Base-by-base conservation (phyloP, 2,797 vertebrate species). In the Pseudocheirus occidentalis region DNA sequence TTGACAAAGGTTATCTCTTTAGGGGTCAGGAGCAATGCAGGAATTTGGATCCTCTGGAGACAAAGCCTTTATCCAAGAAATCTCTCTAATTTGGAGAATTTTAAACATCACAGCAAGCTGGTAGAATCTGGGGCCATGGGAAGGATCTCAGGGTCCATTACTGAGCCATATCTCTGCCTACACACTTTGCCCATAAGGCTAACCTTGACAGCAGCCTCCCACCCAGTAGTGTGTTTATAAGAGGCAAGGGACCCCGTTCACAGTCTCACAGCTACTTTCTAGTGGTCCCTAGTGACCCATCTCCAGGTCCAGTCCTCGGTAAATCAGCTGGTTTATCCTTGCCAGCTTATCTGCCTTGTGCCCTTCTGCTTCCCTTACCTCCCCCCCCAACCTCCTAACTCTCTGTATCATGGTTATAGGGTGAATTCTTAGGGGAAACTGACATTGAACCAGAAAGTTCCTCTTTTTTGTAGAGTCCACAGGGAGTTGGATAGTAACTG, bases 401-500 rank as follows among this genome's bases (percentile, higher is more conserved):
- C 28, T 55, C 24, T 27, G 66, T n/a, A 24, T 4, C 3, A 3
- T 21, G 54, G 89, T 46, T 34, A 5, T 34, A 55, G 46, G n/a
- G 54, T 40, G 55, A 13, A 27, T 50, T 92, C 55, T 94, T 53
- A 92, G 91, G 52, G 52, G 93, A 91, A 91, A 81, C 58, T 55
- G 59, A 66, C 40, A 89, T 16, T 7, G 31, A 57, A 92, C 5
- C 11, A 27, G 90, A 91, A 16, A 55, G 21, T 59, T 95, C 3
- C 57, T 92, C 81, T 54, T 91, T 73, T 73, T n/a, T 66, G 96
- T 93, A 87, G 92, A 94, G 14, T 40, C 58, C 59, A 91, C 31
- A n/a, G 57, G 90, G 34, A 62, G 4, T 91, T 59, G 58, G 56
- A 31, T 91, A 92, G 91, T 27, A 93, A 92, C 1, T 46, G 87